phyloP scores from a whole-genome alignment of 2,888 invertebrate species.

The Trissolcus brochymenae region DNA sequence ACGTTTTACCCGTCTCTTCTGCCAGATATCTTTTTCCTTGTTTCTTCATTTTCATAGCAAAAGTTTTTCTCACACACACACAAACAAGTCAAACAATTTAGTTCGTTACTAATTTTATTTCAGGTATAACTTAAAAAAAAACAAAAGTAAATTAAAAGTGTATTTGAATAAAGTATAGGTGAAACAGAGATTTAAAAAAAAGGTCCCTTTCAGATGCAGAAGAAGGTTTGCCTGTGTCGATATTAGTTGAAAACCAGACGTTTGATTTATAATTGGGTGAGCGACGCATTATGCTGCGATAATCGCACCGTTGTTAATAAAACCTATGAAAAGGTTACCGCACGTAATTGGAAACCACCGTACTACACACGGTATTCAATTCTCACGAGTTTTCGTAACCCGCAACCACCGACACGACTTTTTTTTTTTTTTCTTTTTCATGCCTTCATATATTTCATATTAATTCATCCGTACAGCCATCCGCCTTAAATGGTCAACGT shows the following conservation, averaged over 20 bases:
- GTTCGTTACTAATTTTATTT: too few species aligned
- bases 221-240: conserved; percentile 5
- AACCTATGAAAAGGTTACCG: conserved; percentile 39
- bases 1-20: neutral
- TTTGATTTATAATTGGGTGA: conserved; percentile 23
- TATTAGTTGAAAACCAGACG: conserved; percentile 17
- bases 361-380: conserved; percentile 29
- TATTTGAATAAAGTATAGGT: too few species aligned
- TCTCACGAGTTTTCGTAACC: conserved; percentile 52
- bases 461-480: conserved; percentile 24
- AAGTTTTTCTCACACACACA: neutral
- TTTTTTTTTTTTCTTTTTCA: neutral
- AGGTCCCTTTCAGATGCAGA: too few species aligned
- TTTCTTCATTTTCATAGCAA: too few species aligned
- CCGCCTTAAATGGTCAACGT: conserved; percentile 3
- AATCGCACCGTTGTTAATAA: conserved; percentile 41
- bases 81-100: too few species aligned
- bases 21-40: too few species aligned
- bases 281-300: conserved; percentile 27
- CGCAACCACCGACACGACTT: neutral
- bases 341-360: conserved; percentile 41
- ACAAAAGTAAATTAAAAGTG: too few species aligned
- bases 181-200: too few species aligned
- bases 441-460: conserved; percentile 14
- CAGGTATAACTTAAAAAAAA: too few species aligned